These are phyloP conservation scores for Sebastes diaconus DNA, from an alignment of 2,797 vertebrate genomes.

Conservation along the genomic window DNA sequence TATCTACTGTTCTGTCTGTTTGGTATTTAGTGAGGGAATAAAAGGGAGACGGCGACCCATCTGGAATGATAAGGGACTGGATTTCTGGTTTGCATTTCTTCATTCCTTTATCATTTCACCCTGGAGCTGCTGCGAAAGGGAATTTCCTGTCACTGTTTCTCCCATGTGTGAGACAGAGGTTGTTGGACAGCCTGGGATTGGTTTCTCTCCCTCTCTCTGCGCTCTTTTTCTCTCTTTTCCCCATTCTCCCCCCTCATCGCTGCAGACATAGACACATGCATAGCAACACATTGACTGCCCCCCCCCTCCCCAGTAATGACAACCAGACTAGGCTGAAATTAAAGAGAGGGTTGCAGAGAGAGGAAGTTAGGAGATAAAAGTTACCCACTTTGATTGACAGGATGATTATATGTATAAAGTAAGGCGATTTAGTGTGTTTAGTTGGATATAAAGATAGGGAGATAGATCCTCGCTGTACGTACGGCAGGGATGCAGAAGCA, in stretches of 20 bases:
- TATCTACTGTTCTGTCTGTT: conserved; percentile 42
- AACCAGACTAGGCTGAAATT: conserved; percentile 84
- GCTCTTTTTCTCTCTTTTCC: conserved; percentile 42
- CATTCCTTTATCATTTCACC: conserved; percentile 84
- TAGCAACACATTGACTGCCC: conserved; percentile 79
- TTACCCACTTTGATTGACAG: conserved; percentile 76
- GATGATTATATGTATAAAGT: conserved; percentile 79
- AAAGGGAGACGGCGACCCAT: conserved; percentile 49
- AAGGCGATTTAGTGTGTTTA: conserved; percentile 78
- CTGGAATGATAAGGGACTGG: conserved; percentile 80
- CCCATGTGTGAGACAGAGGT: conserved; percentile 86
- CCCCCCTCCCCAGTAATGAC: conserved; percentile 76
- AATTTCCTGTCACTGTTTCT: conserved; percentile 86
- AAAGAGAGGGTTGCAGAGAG: conserved; percentile 71
- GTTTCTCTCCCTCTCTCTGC: conserved; percentile 55
- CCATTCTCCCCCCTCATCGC: conserved; percentile 61
- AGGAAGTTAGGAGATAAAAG: conserved; percentile 81
- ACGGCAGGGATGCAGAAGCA: conserved; percentile 52
- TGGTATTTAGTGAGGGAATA: conserved; percentile 67
- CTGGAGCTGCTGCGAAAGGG: conserved; percentile 80
- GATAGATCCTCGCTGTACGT: conserved; percentile 51
- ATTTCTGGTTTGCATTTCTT: conserved; percentile 84
- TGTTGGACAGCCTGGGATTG: conserved; percentile 74
- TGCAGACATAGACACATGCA: conserved; percentile 81
- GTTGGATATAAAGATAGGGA: conserved; percentile 72